Conservation (phyloP, 2,888 invertebrate genomes). For the Drosophila koepferae region DNA sequence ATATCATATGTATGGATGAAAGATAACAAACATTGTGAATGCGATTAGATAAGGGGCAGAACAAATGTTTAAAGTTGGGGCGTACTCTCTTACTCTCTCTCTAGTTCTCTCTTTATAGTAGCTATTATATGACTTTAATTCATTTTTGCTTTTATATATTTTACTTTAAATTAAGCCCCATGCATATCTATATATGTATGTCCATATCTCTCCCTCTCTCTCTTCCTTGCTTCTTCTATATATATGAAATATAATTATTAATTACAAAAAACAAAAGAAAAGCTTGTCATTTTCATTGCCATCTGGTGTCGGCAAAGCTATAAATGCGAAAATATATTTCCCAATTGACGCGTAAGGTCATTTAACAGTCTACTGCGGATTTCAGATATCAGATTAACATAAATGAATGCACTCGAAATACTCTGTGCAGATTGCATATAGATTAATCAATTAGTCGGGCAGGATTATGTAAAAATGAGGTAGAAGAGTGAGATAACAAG, state of each 20-base stretch:
- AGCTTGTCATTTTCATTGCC: slow-evolving; percentile 62
- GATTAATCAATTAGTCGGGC: neutral
- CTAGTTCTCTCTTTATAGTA: neutral
- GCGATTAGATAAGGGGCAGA: slow-evolving; percentile 62
- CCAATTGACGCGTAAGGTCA: slow-evolving; percentile 72
- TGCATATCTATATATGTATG: neutral
- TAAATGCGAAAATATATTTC: slow-evolving; percentile 45
- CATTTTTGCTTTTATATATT: slow-evolving; percentile 36
- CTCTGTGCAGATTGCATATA: slow-evolving; percentile 5
- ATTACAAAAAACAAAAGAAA: slow-evolving; percentile 33
- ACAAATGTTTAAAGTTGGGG: slow-evolving; percentile 41
- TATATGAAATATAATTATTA: slow-evolving; percentile 12
- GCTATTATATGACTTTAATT: slow-evolving; percentile 13
- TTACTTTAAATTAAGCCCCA: slow-evolving; percentile 45
- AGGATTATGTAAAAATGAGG: neutral
- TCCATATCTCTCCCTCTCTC: neutral
- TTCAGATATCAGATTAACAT: slow-evolving; percentile 51
- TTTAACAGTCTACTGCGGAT: slow-evolving; percentile 72
- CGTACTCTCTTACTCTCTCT: slow-evolving; percentile 10
- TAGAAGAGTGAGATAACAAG: neutral
- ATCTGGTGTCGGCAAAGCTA: slow-evolving; percentile 48
- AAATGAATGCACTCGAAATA: slow-evolving; percentile 42
- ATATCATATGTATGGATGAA: slow-evolving; percentile 66
- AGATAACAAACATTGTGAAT: slow-evolving; percentile 69
- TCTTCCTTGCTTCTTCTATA: neutral